Percentiles rank a stretch among this genome's conserved stretches.
phyloP scores from a whole-genome alignment of 2,888 invertebrate genomes.

The Drosophila formosana region DNA sequence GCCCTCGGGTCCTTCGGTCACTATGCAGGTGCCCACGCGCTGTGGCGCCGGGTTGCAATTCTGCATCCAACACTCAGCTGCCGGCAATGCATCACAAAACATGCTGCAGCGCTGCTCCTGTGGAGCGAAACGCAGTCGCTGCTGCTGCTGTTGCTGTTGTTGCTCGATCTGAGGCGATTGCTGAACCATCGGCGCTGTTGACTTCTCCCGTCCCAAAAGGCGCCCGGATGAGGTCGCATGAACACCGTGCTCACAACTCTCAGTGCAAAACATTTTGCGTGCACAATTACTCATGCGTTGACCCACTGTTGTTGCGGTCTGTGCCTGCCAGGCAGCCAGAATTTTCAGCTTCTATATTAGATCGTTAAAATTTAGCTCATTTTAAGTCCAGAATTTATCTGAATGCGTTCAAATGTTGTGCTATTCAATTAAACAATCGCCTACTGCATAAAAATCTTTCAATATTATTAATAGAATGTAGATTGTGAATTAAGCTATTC shows the following conservation, averaged over 20 bases:
- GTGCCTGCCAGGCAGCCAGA: slow-evolving; percentile 21
- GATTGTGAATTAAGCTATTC: too few relatives aligned
- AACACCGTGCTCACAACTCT: slow-evolving; percentile 55
- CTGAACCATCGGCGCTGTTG: slow-evolving; percentile 1
- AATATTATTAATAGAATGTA: not conserved
- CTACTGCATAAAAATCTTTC: slow-evolving; percentile 8
- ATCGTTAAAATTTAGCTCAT: slow-evolving; percentile 33
- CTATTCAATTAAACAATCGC: not conserved
- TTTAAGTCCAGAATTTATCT: slow-evolving; percentile 6
- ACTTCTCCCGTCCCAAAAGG: slow-evolving; percentile 5
- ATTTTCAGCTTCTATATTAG: not conserved
- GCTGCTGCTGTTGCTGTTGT: not conserved
- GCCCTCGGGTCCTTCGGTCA: too few relatives aligned
- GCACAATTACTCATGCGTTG: slow-evolving; percentile 7
- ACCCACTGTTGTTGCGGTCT: slow-evolving; percentile 18
- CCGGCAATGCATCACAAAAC: slow-evolving; percentile 22
- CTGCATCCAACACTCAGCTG: slow-evolving; percentile 7
- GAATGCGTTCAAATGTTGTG: not conserved
- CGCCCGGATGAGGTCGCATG: slow-evolving; percentile 45
- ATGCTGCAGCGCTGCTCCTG: slow-evolving; percentile 12
- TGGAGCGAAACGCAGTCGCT: not conserved
- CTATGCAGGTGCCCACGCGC: too few relatives aligned
- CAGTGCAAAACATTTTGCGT: slow-evolving; percentile 58
- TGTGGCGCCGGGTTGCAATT: slow-evolving; percentile 18
- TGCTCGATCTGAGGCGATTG: not conserved